phyloP scores from a whole-genome alignment of 2,888 invertebrate genomes.

The Cordilura impudica region DNA sequence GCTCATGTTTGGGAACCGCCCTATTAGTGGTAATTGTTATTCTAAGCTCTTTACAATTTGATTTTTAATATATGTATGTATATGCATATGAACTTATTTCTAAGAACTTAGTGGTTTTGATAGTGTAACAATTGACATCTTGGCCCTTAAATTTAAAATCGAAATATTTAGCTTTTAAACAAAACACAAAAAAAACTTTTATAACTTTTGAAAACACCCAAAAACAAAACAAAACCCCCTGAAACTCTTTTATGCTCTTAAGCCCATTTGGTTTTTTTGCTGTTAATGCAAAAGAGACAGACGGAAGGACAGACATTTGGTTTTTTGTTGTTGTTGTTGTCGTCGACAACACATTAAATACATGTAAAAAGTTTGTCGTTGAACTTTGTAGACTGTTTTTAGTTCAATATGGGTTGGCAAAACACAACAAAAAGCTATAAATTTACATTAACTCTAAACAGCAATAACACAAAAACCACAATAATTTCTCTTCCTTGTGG shows the following conservation, averaged over 20 bases:
- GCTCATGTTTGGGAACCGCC: too few relatives aligned
- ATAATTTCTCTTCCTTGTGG: slow-evolving; percentile 50
- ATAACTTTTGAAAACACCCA: slow-evolving; percentile 24
- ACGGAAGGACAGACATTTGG: slow-evolving; percentile 18
- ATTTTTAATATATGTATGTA: not conserved
- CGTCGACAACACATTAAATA: slow-evolving; percentile 47
- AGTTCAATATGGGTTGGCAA: slow-evolving; percentile 42
- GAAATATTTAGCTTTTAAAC: too few relatives aligned
- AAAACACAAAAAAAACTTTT: slow-evolving; percentile 4
- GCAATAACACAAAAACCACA: slow-evolving; percentile 49
- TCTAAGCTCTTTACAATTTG: not conserved
- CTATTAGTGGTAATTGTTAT: too few relatives aligned
- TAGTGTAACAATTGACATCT: slow-evolving; percentile 50
- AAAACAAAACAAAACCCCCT: slow-evolving; percentile 15
- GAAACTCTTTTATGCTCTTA: slow-evolving; percentile 19
- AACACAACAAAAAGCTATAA: slow-evolving; percentile 39
- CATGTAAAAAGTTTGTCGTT: slow-evolving; percentile 60
- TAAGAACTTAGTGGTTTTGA: slow-evolving; percentile 39
- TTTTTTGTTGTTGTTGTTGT: slow-evolving; percentile 2
- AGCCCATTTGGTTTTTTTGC: slow-evolving; percentile 24
- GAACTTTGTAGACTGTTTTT: slow-evolving; percentile 57
- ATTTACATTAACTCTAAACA: slow-evolving; percentile 44
- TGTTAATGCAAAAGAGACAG: slow-evolving; percentile 1
- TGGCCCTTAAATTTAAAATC: slow-evolving; percentile 39
- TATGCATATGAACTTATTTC: not conserved